A percentile compares a stretch with the other conserved stretches of the same genome.
Evolutionary conservation across 2,888 invertebrate species (phyloP).

Genomic region (Zele albiditarsus): DNA sequence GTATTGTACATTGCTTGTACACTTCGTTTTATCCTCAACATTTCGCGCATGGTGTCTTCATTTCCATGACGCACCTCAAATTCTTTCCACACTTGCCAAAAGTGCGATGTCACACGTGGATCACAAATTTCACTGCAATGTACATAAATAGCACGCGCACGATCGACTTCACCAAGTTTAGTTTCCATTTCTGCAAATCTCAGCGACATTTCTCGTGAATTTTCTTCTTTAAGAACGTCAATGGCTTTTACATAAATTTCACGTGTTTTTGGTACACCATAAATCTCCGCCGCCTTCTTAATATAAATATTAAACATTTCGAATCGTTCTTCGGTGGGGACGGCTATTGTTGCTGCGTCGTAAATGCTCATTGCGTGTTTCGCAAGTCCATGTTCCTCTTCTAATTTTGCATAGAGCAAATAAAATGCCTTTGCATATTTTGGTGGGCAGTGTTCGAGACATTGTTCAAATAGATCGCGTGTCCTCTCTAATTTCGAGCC

Average conservation of each 20-base stretch:
- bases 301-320: conserved; percentile 99
- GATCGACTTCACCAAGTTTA: conserved; percentile 97
- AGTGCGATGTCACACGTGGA: conserved; percentile 94
- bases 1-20: conserved; percentile 99
- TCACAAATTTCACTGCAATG: conserved; percentile 99
- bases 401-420: conserved; percentile 96
- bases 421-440: conserved; percentile 96
- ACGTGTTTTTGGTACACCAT: conserved; percentile 96
- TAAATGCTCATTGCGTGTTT: conserved; percentile 99
- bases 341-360: conserved; percentile 94
- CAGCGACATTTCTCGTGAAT: conserved; percentile 95
- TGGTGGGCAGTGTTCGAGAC: conserved; percentile 95
- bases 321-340: conserved; percentile 94
- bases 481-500: conserved; percentile 96
- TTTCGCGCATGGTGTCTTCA: conserved; percentile 99
- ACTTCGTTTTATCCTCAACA: conserved; percentile 97
- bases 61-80: conserved; percentile 99
- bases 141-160: conserved; percentile 96
- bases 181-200: conserved; percentile 98
- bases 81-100: conserved; percentile 99
- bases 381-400: conserved; percentile 98
- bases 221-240: conserved; percentile 91
- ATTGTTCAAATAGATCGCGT: conserved; percentile 98
- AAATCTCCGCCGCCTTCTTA: conserved; percentile 97
- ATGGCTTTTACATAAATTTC: conserved; percentile 99